A percentile compares a stretch with the other conserved stretches of the same genome.
Evolutionary conservation across 2,888 invertebrate genomes (phyloP).

Genomic region (Scaptomyza cyrtandrae): DNA sequence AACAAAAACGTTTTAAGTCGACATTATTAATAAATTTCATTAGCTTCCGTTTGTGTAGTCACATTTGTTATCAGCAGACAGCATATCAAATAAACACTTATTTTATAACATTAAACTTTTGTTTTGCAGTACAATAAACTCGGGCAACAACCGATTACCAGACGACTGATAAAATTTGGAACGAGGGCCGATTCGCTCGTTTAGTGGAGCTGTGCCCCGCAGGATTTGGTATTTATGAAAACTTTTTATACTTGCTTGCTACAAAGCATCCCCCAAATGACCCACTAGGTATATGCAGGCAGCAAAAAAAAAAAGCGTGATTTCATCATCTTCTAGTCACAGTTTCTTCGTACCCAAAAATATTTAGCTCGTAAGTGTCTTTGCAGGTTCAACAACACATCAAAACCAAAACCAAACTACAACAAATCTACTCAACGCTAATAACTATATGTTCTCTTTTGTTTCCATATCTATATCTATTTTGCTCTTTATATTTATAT

Average conservation of each 20-base stretch:
- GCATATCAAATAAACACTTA: neutral
- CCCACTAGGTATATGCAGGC: conserved; percentile 69
- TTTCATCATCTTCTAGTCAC: conserved; percentile 56
- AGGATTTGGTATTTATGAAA: conserved; percentile 81
- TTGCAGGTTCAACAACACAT: conserved; percentile 68
- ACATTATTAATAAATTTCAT: neutral
- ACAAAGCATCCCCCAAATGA: conserved; percentile 71
- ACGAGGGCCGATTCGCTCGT: conserved; percentile 8
- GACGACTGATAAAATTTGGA: conserved; percentile 6
- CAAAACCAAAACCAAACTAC: conserved; percentile 77
- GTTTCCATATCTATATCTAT: conserved; percentile 15
- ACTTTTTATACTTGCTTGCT: conserved; percentile 75
- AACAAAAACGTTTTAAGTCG: conserved; percentile 5
- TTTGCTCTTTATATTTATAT: conserved; percentile 9
- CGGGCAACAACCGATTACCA: neutral
- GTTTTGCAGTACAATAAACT: conserved; percentile 43
- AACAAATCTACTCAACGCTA: conserved; percentile 77
- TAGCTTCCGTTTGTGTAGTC: neutral
- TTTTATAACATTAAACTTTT: conserved; percentile 1
- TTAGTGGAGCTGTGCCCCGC: conserved; percentile 39
- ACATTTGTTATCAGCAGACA: conserved; percentile 21
- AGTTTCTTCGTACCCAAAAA: neutral
- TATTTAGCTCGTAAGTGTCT: conserved; percentile 65
- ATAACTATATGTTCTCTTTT: conserved; percentile 41
- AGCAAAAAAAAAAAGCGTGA: conserved; percentile 62